Base-by-base conservation (phyloP, 2,113 vertebrate genomes). In the Brachyistius frenatus region DNA sequence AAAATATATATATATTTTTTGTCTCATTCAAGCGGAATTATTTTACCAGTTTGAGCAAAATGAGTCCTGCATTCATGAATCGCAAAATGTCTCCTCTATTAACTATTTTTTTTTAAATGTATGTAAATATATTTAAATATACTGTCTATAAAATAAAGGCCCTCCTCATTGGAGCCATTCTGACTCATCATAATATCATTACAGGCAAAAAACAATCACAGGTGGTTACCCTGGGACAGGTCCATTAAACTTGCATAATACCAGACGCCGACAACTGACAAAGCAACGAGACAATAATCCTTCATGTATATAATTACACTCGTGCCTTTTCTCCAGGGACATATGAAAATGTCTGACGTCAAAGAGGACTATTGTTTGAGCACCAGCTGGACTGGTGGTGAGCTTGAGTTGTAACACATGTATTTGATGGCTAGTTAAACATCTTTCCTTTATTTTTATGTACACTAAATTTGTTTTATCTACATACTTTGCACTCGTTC, bases 401-500 rank as follows among this genome's bases (percentile, higher is more conserved):
- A 71, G n/a, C 57, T 16, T n/a, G 37, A n/a, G 36, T 14, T 47
- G 13, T 14, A 23, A 32, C 7, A 32, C 2, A 16, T 47, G 23
- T 31, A 44, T 37, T 13, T 52, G 30, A 33, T 3, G 2, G 0
- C 14, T 60, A 65, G 65, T 74, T 60, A 57, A 67, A 52, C 44
- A 11, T 23, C 7, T 49, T 58, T 33, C 41, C 41, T 11, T 9
- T 16, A 11, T 47, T 69, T 53, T 56, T 72, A 58, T 4, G 41
- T 39, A 75, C 0, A 14, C 11, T 50, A 5, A 2, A 52, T 46
- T 60, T 58, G 58, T 13, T 71, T 78, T 39, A 33, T 32, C 53
- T 11, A 10, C 58, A 57, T 9, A 54, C 16, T n/a, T 74, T 68
- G 58, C 52, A 14, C 14, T 75, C 66, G 2, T 44, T 33, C 5